Conservation (phyloP, 2,113 vertebrate species). For the Hystrix cristata region DNA sequence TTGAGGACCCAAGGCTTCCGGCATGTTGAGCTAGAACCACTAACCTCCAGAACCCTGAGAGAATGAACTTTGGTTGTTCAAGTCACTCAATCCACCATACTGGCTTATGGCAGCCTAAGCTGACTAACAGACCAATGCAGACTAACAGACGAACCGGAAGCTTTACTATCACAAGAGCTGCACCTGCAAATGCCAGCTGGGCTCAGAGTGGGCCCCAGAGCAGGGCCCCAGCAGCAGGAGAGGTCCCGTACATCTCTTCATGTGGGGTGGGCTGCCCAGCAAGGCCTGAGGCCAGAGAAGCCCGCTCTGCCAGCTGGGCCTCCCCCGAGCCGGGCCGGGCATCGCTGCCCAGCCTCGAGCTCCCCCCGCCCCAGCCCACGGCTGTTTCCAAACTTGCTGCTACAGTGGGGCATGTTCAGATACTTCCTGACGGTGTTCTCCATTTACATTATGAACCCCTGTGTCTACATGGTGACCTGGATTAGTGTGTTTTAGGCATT, state of each 20-base stretch:
- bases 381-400: background rate
- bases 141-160: background rate
- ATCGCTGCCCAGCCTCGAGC: fast-evolving
- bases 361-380: fast-evolving
- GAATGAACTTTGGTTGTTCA: background rate
- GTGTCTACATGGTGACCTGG: no score
- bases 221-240: fast-evolving
- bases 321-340: fast-evolving
- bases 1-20: fast-evolving
- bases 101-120: no score
- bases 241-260: fast-evolving
- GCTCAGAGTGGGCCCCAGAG: background rate
- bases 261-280: fast-evolving
- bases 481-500: background rate
- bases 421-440: fast-evolving
- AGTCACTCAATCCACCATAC: fast-evolving
- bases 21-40: no score
- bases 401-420: background rate
- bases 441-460: background rate
- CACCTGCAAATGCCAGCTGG: background rate
- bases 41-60: background rate
- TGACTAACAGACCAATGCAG: background rate
- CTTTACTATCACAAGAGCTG: fast-evolving
- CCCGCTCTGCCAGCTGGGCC: background rate
- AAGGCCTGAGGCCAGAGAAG: background rate